Evolutionary conservation across 2,888 invertebrate genomes (phyloP), one percentile per base, ranked within the genome.

Genomic region (Isotomurus palustris): DNA sequence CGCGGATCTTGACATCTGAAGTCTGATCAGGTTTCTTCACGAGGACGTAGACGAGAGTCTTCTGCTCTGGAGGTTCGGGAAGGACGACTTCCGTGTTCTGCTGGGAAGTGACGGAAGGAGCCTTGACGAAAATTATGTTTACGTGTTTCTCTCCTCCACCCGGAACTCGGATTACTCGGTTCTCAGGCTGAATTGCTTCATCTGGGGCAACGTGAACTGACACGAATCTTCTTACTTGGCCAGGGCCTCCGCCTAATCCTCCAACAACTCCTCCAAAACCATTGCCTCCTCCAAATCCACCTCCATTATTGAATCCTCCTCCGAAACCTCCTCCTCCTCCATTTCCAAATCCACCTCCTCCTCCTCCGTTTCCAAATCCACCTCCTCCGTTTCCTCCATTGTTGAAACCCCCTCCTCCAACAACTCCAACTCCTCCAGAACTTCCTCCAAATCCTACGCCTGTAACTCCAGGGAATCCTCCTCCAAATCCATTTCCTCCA

Each of bases 41-140:
- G 17, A 61, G 38, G 5, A 61, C 61, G 21, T 61, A 61, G 19
- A 61, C 57, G 12, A 61, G 38, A 22, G 35, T 61, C 47, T 54
- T 57, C n/a, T 50, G 45, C 35, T 61, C 40, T 2, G 58, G 40
- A 19, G 25, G 40, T 40, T 60, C 60, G 5, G 63, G 60, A 10
- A 63, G 35, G n/a, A 63, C 24, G 6, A 63, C 59, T 44, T 63
- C 59, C 8, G 62, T 63, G 22, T 59, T 44, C 24, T 56, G 56
- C 22, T 52, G 43, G 19, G 22, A 53, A 22, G 41, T 27, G 3
- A 22, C n/a, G 1, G 57, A 52, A 2, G 62, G 62, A 25, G 62
- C 62, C 38, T 63, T 63, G 2, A 63, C 59, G 22, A 63, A 63
- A 27, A 63, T 63, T 0, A 59, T 63, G 19, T 59, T 60, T 2